Base-by-base conservation (phyloP, 23 tunicate genomes). In the Trididemnum clinides region DNA sequence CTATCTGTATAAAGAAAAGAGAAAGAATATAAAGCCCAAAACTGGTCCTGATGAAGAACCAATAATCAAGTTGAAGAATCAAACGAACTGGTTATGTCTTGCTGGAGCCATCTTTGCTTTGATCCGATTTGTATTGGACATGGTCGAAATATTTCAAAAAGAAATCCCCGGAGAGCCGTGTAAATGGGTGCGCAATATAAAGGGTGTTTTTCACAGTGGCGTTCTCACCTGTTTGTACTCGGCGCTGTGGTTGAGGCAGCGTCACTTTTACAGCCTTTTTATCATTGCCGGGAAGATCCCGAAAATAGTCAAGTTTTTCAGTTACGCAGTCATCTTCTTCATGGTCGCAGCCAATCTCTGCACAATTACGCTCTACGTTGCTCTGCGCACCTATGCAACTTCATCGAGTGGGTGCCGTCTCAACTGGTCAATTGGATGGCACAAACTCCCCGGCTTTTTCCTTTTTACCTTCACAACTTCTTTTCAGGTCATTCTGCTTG, bases 221-320 rank as follows among this genome's bases (percentile, higher is more conserved):
- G 76, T 79, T 4, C 33, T 87, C 19, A 82, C 91, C 35, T 78
- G 84, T 28, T 28, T 92, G 19, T 92, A 92, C 34, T 65, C 87
- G 25, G 91, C 77, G 23, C 84, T 92, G 20, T 92, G 97, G 97
- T 0, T 86, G 44, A 59, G 97, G 31, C 97, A 92, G 49, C 84
- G 97, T 33, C 64, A 35, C 49, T 87, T 92, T 64, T 92, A 92
- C 74, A 65, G 57, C 54, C 39, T 85, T 32, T 78, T 72, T 0
- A 73, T 57, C 12, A 18, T 92, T 28, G 66, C 51, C 39, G 81
- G 70, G 26, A 72, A 82, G 65, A 74, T 50, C 69, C 77, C 76
- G 49, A 64, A 29, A 54, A 25, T 50, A 4, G 34, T 87, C 4
- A 74, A 85, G 0, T 29, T 64, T 32, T 34, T 87, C 29, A 92